A percentile compares a stretch with the other conserved stretches of the same genome.
Evolutionary conservation across 2,888 invertebrate genomes (phyloP).

Genomic region (Amphipyra tragopoginis): DNA sequence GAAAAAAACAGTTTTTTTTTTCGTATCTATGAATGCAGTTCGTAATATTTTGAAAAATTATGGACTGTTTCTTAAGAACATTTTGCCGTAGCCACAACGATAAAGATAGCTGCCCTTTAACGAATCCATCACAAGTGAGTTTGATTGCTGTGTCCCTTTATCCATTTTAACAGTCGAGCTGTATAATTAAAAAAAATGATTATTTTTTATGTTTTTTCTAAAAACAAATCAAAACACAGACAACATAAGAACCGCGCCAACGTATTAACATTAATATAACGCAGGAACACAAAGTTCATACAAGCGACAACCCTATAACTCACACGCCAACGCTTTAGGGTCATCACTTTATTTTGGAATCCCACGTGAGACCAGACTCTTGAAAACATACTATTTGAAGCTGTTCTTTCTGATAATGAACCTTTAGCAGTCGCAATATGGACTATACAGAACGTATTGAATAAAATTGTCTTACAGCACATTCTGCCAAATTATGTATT

Average conservation of each 20-base stretch:
- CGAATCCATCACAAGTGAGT: too few species aligned
- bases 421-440: slow-evolving; percentile 27
- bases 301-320: slow-evolving; percentile 72
- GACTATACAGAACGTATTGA: slow-evolving; percentile 18
- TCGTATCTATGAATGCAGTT: too few species aligned
- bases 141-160: too few species aligned
- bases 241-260: slow-evolving; percentile 43
- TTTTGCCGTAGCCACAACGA: too few species aligned
- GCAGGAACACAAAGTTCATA: slow-evolving; percentile 59
- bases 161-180: too few species aligned
- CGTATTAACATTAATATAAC: slow-evolving; percentile 55
- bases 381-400: slow-evolving; percentile 18
- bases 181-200: too few species aligned
- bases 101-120: too few species aligned
- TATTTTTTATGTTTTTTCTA: not conserved
- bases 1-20: too few species aligned
- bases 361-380: slow-evolving; percentile 73
- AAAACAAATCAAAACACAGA: slow-evolving; percentile 45
- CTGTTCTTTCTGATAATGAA: slow-evolving; percentile 18
- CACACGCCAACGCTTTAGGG: slow-evolving; percentile 73
- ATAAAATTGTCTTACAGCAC: slow-evolving; percentile 26
- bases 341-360: slow-evolving; percentile 77
- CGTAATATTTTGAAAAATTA: too few species aligned
- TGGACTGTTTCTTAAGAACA: too few species aligned
- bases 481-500: slow-evolving; percentile 29